Percentiles rank a stretch among this genome's conserved stretches.
Conservation (phyloP, 2,888 invertebrate species). For the Heteropelma amictum region DNA sequence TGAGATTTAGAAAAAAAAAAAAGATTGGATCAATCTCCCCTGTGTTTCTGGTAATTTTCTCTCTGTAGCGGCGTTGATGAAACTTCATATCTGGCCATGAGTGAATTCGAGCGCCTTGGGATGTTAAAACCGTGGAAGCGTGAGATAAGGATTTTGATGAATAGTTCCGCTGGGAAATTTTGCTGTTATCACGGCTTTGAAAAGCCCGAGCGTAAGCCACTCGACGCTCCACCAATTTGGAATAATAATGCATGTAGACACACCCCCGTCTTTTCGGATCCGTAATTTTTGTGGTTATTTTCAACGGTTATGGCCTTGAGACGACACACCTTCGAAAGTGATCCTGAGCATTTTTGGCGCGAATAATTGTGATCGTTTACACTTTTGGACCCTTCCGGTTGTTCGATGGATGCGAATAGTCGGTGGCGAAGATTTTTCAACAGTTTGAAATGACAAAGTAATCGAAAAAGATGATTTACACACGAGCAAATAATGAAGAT, state of each 20-base stretch:
- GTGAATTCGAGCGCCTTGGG: slow-evolving; percentile 40
- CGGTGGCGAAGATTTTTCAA: no score
- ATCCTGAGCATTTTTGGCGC: no score
- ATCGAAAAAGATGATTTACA: background rate
- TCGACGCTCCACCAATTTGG: slow-evolving; percentile 44
- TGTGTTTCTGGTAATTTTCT: slow-evolving; percentile 35
- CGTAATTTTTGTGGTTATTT: no score
- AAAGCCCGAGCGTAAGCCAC: slow-evolving; percentile 15
- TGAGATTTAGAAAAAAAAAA: slow-evolving; percentile 1
- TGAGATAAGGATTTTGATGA: slow-evolving; percentile 58
- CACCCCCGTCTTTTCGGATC: background rate
- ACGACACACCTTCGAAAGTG: no score
- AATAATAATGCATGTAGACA: slow-evolving; percentile 41
- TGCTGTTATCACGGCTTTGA: slow-evolving; percentile 54
- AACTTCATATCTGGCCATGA: slow-evolving; percentile 46
- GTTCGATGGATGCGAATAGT: no score
- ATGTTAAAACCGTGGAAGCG: slow-evolving; percentile 50
- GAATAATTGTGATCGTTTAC: background rate
- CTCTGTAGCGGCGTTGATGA: slow-evolving; percentile 42
- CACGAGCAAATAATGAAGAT: no score
- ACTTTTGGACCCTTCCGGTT: no score
- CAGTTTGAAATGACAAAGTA: background rate
- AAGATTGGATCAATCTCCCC: slow-evolving; percentile 26
- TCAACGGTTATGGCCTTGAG: no score
- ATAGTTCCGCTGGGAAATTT: slow-evolving; percentile 57